These are phyloP conservation scores for Mythimna albipuncta DNA, from an alignment of 2,888 invertebrate genomes.

Conservation along the genomic window DNA sequence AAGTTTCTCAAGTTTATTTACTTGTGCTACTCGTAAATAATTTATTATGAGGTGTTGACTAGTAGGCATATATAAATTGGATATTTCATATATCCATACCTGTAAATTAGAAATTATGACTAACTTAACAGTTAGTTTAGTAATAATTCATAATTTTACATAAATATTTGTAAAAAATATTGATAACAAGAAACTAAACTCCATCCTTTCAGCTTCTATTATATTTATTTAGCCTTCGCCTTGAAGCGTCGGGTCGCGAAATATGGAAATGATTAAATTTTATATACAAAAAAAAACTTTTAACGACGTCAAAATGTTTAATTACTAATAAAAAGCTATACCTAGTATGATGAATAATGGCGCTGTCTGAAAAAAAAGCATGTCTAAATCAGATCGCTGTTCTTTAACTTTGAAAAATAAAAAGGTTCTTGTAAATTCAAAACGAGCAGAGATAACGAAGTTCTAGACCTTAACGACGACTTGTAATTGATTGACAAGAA, in stretches of 20 bases:
- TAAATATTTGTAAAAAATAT: neutral
- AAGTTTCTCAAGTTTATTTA: slow-evolving; percentile 35
- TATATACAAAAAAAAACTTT: neutral
- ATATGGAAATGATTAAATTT: neutral
- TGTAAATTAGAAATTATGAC: neutral
- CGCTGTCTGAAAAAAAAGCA: slow-evolving; percentile 2
- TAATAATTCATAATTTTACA: neutral
- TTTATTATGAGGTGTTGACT: neutral
- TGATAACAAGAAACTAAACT: neutral
- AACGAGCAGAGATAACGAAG: slow-evolving; percentile 68
- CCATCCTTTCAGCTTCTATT: neutral
- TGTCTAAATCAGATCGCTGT: slow-evolving; percentile 8
- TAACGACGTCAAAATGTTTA: neutral
- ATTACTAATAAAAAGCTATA: neutral
- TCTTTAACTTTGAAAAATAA: slow-evolving; percentile 27
- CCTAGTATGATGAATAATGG: neutral
- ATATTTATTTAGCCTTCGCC: neutral
- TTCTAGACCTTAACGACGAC: slow-evolving; percentile 67
- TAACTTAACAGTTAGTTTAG: too few relatives aligned
- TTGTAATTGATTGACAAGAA: slow-evolving; percentile 75
- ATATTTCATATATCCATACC: neutral
- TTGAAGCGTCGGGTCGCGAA: neutral
- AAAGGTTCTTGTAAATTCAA: slow-evolving; percentile 57
- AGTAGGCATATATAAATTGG: neutral
- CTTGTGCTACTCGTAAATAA: slow-evolving; percentile 19